These are phyloP conservation scores for Ostrea edulis DNA, from an alignment of 1,140 invertebrate genomes.

Conservation along the genomic window DNA sequence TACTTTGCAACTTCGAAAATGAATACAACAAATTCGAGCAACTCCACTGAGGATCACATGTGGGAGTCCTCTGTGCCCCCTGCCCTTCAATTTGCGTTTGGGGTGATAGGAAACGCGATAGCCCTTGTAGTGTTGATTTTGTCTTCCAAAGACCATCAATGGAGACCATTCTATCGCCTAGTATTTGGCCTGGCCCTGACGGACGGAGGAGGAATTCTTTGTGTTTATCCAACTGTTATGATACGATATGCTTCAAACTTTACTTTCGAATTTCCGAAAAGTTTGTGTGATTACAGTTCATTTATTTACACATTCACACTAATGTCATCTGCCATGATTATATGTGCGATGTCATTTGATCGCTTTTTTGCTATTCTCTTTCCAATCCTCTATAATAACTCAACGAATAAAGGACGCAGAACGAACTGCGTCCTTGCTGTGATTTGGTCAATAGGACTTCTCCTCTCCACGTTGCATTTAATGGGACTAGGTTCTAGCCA, in stretches of 20 bases:
- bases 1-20: background rate
- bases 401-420: conserved; percentile 64
- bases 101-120: conserved; percentile 66
- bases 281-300: conserved; percentile 74
- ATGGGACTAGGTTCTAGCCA: conserved; percentile 73
- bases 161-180: conserved; percentile 67
- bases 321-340: conserved; percentile 75
- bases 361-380: conserved; percentile 76
- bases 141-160: conserved; percentile 61
- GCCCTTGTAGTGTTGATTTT: conserved; percentile 62
- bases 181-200: conserved; percentile 69
- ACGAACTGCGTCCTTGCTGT: conserved; percentile 63
- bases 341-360: conserved; percentile 79
- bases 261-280: conserved; percentile 65
- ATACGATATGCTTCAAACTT: conserved; percentile 65
- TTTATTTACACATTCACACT: conserved; percentile 78
- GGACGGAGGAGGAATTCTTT: conserved; percentile 68
- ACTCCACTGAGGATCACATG: background rate
- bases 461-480: conserved; percentile 75
- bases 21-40: background rate
- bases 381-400: conserved; percentile 75
- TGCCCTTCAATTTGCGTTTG: conserved; percentile 62
- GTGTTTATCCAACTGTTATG: conserved; percentile 68
- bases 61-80: conserved; percentile 17
- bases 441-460: conserved; percentile 69